Conservation (phyloP, 1,140 invertebrate species). For the Dendroctonus ponderosae region DNA sequence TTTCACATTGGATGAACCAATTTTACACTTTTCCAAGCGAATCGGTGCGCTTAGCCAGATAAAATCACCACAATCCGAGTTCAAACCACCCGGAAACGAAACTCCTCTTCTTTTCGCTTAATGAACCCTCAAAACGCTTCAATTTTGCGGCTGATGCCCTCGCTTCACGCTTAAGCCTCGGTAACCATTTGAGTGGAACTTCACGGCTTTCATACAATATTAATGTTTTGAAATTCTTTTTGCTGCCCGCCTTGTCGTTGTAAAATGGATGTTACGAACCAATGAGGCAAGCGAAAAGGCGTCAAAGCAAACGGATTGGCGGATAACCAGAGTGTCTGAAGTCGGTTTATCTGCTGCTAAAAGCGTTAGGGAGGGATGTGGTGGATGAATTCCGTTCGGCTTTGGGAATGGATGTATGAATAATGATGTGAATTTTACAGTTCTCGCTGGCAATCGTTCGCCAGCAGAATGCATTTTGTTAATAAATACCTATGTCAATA, state of each 20-base stretch:
- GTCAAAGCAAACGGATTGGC: not conserved
- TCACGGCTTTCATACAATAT: constrained; percentile 35
- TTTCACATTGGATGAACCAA: constrained; percentile 18
- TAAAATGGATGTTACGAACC: constrained; percentile 38
- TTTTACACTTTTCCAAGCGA: constrained; percentile 31
- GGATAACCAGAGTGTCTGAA: not conserved
- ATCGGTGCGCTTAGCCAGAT: constrained; percentile 30
- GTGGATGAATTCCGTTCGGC: constrained; percentile 1
- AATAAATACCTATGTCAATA: too few relatives aligned
- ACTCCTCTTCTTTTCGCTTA: constrained; percentile 12
- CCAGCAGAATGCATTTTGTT: too few relatives aligned
- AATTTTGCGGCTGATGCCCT: constrained; percentile 26
- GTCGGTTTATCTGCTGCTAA: constrained; percentile 4
- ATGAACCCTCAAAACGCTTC: constrained; percentile 18
- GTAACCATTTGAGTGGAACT: constrained; percentile 43
- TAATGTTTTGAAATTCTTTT: constrained; percentile 28
- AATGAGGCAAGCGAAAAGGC: constrained; percentile 19
- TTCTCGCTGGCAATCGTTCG: too few relatives aligned
- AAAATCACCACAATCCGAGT: constrained; percentile 24
- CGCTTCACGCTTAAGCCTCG: constrained; percentile 32
- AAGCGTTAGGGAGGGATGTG: constrained; percentile 6
- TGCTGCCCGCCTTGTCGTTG: constrained; percentile 30
- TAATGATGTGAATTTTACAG: too few relatives aligned
- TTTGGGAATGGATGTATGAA: not conserved
- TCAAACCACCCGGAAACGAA: constrained; percentile 21